phyloP scores from a whole-genome alignment of 2,888 invertebrate species.

The Latheticus oryzae region DNA sequence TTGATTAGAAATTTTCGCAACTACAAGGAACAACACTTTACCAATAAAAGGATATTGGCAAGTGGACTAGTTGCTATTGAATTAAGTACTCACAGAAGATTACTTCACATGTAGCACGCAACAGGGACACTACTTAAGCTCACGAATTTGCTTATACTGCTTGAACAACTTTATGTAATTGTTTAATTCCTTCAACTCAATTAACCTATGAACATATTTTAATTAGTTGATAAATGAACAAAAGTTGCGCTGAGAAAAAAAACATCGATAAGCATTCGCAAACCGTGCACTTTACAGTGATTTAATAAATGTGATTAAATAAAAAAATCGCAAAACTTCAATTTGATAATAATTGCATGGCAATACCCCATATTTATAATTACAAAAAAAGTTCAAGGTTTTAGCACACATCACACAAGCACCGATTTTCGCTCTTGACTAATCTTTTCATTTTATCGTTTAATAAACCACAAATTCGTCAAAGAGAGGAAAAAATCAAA shows the following conservation, averaged over 20 bases:
- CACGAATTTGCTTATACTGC: constrained; percentile 8
- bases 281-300: background rate
- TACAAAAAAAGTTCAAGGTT: constrained; percentile 31
- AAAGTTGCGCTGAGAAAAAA: background rate
- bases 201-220: constrained; percentile 27
- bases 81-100: constrained; percentile 21
- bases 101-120: constrained; percentile 25
- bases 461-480: constrained; percentile 3
- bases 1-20: too few relatives aligned
- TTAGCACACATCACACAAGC: constrained; percentile 11
- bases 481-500: constrained; percentile 5
- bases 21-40: too few relatives aligned
- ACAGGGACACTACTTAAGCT: constrained; percentile 2
- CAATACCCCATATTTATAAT: constrained; percentile 18
- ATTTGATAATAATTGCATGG: constrained; percentile 13
- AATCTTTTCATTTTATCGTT: too few relatives aligned
- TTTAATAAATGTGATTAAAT: too few relatives aligned
- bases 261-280: background rate
- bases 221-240: constrained; percentile 10
- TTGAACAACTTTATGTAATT: constrained; percentile 25
- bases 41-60: too few relatives aligned
- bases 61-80: too few relatives aligned
- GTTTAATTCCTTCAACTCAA: constrained; percentile 23
- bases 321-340: constrained; percentile 4
- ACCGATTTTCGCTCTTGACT: constrained; percentile 1